Evolutionary conservation across 2,797 vertebrate species (phyloP).

Genomic region (Apodemus agrarius): DNA sequence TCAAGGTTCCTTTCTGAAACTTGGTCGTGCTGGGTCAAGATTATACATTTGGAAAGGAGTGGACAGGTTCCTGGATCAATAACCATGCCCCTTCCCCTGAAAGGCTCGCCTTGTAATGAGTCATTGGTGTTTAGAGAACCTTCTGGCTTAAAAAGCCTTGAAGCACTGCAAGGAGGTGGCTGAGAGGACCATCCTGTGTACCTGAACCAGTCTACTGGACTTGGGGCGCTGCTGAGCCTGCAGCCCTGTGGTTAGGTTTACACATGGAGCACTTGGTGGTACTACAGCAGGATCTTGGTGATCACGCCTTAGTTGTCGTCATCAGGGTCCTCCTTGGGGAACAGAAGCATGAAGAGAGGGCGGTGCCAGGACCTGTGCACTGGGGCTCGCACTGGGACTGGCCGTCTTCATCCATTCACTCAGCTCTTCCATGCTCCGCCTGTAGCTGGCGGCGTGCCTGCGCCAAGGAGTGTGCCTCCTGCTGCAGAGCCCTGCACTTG

Average conservation of each 20-base stretch:
- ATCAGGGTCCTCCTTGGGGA: conserved; percentile 60
- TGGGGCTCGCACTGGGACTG: neutral
- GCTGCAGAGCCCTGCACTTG: conserved; percentile 43
- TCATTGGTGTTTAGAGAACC: neutral
- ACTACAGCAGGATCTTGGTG: conserved; percentile 58
- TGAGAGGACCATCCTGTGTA: neutral
- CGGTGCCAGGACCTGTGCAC: accelerated
- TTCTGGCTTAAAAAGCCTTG: neutral
- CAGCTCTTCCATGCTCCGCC: conserved; percentile 50
- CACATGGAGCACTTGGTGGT: neutral
- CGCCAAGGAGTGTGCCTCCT: conserved; percentile 51
- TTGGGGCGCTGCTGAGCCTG: neutral
- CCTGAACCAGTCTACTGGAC: neutral
- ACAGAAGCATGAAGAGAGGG: neutral
- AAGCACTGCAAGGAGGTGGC: neutral
- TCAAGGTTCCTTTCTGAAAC: neutral
- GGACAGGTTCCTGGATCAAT: neutral
- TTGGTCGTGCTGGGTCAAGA: neutral
- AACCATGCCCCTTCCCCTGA: neutral
- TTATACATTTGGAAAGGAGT: neutral
- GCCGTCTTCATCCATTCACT: conserved; percentile 15
- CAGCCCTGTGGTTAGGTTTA: neutral
- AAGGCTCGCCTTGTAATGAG: neutral
- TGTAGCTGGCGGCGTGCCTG: conserved; percentile 53
- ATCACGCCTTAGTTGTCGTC: neutral